These are phyloP conservation scores for Chiloscyllium plagiosum DNA, from an alignment of 2,113 vertebrate species.

Conservation along the genomic window DNA sequence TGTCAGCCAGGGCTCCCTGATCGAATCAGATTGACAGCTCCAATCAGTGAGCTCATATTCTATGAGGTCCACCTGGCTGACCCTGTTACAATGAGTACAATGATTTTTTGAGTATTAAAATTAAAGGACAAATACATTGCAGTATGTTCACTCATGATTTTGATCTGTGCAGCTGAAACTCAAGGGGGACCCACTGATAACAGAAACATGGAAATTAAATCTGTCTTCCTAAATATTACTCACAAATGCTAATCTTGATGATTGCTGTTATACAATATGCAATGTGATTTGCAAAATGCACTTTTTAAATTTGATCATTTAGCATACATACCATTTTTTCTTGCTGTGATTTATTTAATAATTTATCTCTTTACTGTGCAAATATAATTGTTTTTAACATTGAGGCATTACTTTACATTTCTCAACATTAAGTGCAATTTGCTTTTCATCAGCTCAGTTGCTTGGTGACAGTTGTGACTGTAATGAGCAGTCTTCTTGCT, in stretches of 20 bases:
- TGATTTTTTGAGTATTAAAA: not conserved
- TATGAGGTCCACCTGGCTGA: no score
- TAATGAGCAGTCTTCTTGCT: not conserved
- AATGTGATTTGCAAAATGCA: not conserved
- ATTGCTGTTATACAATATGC: not conserved
- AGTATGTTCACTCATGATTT: not conserved
- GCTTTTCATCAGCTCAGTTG: conserved; percentile 13
- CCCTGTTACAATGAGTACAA: no score
- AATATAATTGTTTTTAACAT: conserved; percentile 10
- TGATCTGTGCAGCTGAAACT: not conserved
- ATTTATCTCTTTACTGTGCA: not conserved
- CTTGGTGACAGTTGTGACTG: not conserved
- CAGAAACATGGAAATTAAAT: not conserved
- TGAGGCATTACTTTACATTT: conserved; percentile 1
- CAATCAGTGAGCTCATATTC: no score
- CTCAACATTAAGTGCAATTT: not conserved
- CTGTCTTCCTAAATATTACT: not conserved
- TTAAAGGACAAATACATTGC: not conserved
- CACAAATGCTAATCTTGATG: not conserved
- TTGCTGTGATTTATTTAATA: not conserved
- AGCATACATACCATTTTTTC: not conserved
- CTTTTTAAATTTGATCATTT: not conserved
- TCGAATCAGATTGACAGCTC: no score
- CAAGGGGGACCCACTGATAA: not conserved
- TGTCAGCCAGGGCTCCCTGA: no score